Percentiles rank a stretch among this genome's conserved stretches.
Conservation (phyloP, 23 tunicate species). For the Styela clava region DNA sequence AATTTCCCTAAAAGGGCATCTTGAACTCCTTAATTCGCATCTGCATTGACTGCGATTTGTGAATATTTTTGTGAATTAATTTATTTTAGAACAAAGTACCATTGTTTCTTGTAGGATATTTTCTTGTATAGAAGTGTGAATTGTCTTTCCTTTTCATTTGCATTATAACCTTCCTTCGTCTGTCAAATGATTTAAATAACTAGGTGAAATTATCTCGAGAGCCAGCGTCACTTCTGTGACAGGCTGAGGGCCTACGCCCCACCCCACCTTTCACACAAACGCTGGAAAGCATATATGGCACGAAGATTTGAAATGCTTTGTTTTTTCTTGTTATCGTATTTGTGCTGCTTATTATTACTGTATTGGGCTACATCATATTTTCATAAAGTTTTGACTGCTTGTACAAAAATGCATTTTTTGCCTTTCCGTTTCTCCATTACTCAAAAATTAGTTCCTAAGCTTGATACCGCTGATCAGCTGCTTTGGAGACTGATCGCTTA, state of each 20-base stretch:
- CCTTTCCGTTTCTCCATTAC: too few relatives aligned
- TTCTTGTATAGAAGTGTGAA: background rate
- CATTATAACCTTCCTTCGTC: background rate
- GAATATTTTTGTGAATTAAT: background rate
- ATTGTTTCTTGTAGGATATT: slow-evolving; percentile 10
- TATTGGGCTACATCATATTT: background rate
- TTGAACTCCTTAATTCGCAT: background rate
- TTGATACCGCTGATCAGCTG: too few relatives aligned
- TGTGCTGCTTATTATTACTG: background rate
- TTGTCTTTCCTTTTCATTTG: background rate
- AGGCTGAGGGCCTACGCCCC: background rate
- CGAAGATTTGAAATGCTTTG: background rate
- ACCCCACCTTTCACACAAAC: background rate
- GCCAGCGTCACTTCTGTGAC: background rate
- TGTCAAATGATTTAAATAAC: background rate
- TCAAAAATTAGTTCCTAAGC: too few relatives aligned
- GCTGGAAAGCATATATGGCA: background rate
- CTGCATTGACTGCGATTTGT: background rate
- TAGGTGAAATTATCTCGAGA: background rate
- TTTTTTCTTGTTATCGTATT: background rate
- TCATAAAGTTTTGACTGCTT: background rate
- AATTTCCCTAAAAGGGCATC: background rate
- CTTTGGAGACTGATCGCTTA: slow-evolving; percentile 53
- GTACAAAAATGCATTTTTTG: background rate
- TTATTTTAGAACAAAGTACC: background rate